These are phyloP conservation scores for Chymomyza procnemis DNA, from an alignment of 2,888 invertebrate species.

Conservation along the genomic window DNA sequence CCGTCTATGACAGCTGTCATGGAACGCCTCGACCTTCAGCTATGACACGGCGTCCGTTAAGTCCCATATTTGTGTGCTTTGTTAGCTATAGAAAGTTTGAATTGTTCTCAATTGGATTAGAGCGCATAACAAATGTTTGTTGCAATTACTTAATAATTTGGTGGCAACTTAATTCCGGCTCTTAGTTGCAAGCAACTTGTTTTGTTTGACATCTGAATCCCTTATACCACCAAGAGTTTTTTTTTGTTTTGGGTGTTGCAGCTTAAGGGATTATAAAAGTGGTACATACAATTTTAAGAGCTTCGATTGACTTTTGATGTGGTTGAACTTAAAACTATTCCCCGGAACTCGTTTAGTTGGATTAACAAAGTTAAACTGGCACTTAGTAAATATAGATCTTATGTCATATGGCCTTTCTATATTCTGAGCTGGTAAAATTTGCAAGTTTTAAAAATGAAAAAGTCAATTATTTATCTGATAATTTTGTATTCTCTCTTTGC, in stretches of 20 bases:
- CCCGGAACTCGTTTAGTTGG: neutral
- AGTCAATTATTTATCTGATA: no score
- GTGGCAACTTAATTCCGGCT: constrained; percentile 20
- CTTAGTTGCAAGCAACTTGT: neutral
- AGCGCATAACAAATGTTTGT: constrained; percentile 11
- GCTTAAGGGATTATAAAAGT: constrained; percentile 46
- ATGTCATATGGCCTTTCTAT: no score
- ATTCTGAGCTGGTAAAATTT: no score
- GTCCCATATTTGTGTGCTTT: constrained; percentile 15
- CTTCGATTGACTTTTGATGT: neutral
- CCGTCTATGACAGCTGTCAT: constrained; percentile 51
- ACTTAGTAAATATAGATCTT: no score
- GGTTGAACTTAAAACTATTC: neutral
- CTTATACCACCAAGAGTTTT: neutral
- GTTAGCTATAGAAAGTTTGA: constrained; percentile 44
- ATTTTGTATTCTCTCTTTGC: no score
- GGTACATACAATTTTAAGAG: neutral
- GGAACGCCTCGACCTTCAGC: constrained; percentile 16
- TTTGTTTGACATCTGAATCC: neutral
- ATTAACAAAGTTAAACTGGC: neutral
- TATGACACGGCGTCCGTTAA: neutral
- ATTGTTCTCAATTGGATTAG: constrained; percentile 70
- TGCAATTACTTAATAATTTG: constrained; percentile 43
- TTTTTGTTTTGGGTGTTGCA: neutral
- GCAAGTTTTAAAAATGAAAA: no score